Base-by-base conservation (phyloP, 2,113 vertebrate species). In the Promerops cafer region DNA sequence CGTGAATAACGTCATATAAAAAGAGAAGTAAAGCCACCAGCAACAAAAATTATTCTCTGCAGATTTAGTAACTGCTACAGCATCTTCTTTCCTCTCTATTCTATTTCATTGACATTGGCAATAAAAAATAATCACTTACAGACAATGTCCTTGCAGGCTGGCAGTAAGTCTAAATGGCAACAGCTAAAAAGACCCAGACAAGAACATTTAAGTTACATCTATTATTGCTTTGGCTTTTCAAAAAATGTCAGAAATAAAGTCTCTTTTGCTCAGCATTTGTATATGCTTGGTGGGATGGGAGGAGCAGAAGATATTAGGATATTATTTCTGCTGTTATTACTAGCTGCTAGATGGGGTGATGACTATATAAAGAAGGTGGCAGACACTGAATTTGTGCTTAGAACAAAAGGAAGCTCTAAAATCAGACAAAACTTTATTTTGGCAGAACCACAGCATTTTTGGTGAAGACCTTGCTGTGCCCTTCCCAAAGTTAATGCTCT, bases 91-190 rank as follows among this genome's bases (percentile, higher is more conserved):
- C 39, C 69, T 93, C 71, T 85, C 91, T 86, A 61, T 95, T 94
- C 71, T 74, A 64, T 96, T 94, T 94, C 88, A 92, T 68, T 90
- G 95, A 94, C 83, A 82, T 74, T 93, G 92, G 79, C 89, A 96
- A 91, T 97, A 96, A 96, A 95, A 96, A 96, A 96, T 94, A 96
- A 96, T 96, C 95, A 96, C 87, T 94, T 93, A 33, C 90, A 95
- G 57, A 86, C 87, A 82, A 60, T 90, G 77, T 91, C 90, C 90
- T 90, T 95, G 65, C 75, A 92, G 90, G 39, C 61, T 91, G 78
- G 68, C 94, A 88, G 59, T 82, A 93, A 94, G 79, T 86, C 78
- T 96, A 95, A 95, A 95, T 93, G 85, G 72, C 72, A 95, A 82
- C 54, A 92, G 50, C 79, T 83, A 64, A 89, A 92, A 94, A 89